These are phyloP conservation scores for Spisula solida DNA, from an alignment of 2,888 invertebrate species.

Conservation along the genomic window DNA sequence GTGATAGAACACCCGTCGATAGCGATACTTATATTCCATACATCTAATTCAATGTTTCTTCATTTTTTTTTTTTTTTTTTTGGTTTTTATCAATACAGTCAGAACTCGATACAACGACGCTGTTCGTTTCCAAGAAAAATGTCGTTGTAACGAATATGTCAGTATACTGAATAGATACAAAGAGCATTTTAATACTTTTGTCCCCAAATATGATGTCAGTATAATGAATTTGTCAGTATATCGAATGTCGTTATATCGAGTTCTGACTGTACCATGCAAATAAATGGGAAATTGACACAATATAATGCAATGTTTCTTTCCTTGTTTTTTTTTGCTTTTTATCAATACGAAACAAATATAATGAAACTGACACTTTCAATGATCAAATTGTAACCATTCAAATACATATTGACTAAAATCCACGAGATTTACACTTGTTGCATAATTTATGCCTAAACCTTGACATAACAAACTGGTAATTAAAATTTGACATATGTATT, in stretches of 20 bases:
- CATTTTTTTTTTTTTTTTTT: background rate
- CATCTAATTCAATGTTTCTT: constrained; percentile 3
- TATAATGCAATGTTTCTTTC: background rate
- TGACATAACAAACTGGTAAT: background rate
- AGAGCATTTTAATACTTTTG: no score
- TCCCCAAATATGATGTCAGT: no score
- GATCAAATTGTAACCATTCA: constrained; percentile 1
- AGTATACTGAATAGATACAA: no score
- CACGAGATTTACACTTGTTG: background rate
- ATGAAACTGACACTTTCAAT: background rate
- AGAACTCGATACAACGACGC: no score
- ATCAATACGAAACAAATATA: background rate
- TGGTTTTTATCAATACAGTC: background rate
- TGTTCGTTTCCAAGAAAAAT: no score
- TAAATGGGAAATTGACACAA: background rate
- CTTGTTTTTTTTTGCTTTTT: background rate
- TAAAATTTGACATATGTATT: background rate
- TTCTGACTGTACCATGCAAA: no score
- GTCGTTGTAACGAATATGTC: no score
- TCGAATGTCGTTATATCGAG: no score
- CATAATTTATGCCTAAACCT: background rate
- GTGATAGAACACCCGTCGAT: background rate
- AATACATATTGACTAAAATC: background rate
- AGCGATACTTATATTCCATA: constrained; percentile 8
- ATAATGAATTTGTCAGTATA: no score